Evolutionary conservation across 2,797 vertebrate species (phyloP).

Genomic region (Tragelaphus oryx): DNA sequence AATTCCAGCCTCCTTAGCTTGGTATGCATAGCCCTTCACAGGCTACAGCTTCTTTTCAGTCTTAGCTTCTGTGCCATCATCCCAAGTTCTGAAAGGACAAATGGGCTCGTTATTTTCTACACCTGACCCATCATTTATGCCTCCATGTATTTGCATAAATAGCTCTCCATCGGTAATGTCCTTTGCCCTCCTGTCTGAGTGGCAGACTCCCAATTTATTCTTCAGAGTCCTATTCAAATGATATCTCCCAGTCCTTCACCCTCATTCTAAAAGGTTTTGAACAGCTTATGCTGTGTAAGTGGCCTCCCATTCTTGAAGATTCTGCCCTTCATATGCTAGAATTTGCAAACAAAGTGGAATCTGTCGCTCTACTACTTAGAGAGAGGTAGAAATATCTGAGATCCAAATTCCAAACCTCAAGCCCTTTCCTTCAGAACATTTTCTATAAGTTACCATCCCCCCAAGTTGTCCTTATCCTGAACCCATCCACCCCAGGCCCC

Average conservation of each 20-base stretch:
- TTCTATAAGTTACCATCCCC: background rate
- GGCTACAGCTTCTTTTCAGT: background rate
- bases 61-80: background rate
- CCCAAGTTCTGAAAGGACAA: background rate
- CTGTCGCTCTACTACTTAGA: background rate
- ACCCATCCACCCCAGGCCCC: background rate
- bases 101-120: background rate
- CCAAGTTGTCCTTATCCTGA: background rate
- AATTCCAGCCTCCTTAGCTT: background rate
- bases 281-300: background rate
- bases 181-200: constrained; percentile 12
- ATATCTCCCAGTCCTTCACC: background rate
- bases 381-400: background rate
- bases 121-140: background rate
- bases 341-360: background rate
- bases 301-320: background rate
- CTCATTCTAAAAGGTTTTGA: constrained; percentile 30
- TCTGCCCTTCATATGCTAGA: background rate
- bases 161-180: background rate
- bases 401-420: background rate
- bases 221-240: background rate
- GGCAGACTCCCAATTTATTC: constrained; percentile 26
- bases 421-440: background rate
- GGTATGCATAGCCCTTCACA: background rate
- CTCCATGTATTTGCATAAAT: background rate